Base-by-base conservation (phyloP, 2,888 invertebrate genomes). In the Augiades crinisus region DNA sequence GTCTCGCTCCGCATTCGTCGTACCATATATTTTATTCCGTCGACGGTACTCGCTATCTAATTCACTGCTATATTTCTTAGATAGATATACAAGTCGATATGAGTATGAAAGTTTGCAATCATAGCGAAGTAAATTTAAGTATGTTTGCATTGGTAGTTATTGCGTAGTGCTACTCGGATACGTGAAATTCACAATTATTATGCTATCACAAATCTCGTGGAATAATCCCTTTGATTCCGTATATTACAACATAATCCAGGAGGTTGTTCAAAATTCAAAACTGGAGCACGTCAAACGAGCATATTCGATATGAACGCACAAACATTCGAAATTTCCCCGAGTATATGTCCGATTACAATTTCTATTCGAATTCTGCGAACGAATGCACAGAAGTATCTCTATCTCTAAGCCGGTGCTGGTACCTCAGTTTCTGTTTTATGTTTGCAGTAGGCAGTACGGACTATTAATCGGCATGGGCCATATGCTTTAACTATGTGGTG, bases 381-480 rank as follows among this genome's bases (percentile, higher is more conserved):
- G 56, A 55, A 53, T 55, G 16, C n/a, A n/a, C n/a, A n/a, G n/a
- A n/a, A n/a, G n/a, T n/a, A n/a, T n/a, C n/a, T n/a, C n/a, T 55
- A 61, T 60, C 54, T 47, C 50, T 57, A 59, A 58, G 55, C 61
- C 34, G 54, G 47, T 58, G 51, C 56, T 57, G 55, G 53, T 49
- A 55, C 55, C 54, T 54, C 47, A 47, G 54, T 64, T 67, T 71
- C 72, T 68, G 68, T 62, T 62, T 62, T 68, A 68, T 73, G 68
- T 73, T 73, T 73, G 68, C 64, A 56, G 60, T 66, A 14, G 40
- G 10, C 10, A 65, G 70, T 69, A 68, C 69, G 66, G 68, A 68
- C 70, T 70, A 77, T 80, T 78, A 81, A 81, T 77, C 75, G 69
- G 68, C 68, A 64, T 63, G 64, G 54, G 57, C 67, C 64, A 65